Conservation (phyloP, 1,140 invertebrate genomes). For the Drosophila sp. region DNA sequence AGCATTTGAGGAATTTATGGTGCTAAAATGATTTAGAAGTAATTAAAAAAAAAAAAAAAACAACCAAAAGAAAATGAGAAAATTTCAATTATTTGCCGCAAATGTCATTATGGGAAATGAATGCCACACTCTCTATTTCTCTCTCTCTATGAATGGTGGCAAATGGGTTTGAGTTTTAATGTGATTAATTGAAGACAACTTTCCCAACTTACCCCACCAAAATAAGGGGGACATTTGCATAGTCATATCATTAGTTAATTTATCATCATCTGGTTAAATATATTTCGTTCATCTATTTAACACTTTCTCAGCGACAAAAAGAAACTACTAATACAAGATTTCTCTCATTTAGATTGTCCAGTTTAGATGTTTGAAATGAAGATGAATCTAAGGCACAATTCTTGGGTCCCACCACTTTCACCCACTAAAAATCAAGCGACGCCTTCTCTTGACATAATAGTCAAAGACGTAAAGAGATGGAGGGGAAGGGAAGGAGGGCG, state of each 20-base stretch:
- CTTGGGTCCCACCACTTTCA: background rate
- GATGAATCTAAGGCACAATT: slow-evolving; percentile 2
- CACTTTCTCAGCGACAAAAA: slow-evolving; percentile 12
- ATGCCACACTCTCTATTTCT: too few relatives aligned
- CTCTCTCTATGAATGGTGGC: background rate
- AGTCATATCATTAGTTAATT: slow-evolving; percentile 9
- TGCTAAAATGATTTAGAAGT: slow-evolving; percentile 6
- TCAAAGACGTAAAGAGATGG: slow-evolving; percentile 8
- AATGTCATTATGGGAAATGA: too few relatives aligned
- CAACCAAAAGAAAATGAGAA: background rate
- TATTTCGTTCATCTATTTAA: slow-evolving; percentile 8
- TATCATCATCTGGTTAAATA: slow-evolving; percentile 4
- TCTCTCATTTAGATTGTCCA: background rate
- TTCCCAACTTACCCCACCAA: background rate
- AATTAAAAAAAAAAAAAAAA: slow-evolving; percentile 11
- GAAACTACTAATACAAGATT: slow-evolving; percentile 1
- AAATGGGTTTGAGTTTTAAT: slow-evolving; percentile 5
- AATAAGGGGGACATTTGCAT: background rate
- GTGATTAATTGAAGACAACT: slow-evolving; percentile 1
- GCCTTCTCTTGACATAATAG: slow-evolving; percentile 50
- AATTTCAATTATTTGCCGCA: slow-evolving; percentile 3
- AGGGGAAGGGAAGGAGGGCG: slow-evolving; percentile 24
- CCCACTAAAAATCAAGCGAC: slow-evolving; percentile 1
- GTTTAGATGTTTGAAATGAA: slow-evolving; percentile 1
- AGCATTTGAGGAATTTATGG: slow-evolving; percentile 1